These are phyloP conservation scores for Pseudochirops cupreus DNA, from an alignment of 2,797 vertebrate genomes.

Conservation along the genomic window DNA sequence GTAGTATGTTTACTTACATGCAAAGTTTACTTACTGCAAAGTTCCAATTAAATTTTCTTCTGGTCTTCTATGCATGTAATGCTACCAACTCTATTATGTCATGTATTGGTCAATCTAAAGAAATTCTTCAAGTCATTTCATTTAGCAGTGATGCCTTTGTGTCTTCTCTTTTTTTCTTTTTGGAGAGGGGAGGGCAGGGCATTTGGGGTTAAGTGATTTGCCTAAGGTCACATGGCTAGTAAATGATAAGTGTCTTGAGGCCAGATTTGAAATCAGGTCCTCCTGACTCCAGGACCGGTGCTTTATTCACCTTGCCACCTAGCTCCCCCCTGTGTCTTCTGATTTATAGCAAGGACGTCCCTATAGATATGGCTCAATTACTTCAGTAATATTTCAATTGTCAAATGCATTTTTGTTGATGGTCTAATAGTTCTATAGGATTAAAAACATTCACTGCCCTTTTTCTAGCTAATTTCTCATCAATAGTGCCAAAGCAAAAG, in stretches of 20 bases:
- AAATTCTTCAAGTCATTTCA: not conserved
- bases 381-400: not conserved
- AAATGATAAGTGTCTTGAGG: no score
- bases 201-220: no score
- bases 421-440: not conserved
- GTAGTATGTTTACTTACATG: not conserved
- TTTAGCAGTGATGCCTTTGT: not conserved
- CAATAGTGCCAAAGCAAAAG: not conserved
- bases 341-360: not conserved
- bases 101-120: not conserved
- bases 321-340: not conserved
- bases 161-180: not conserved
- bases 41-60: not conserved
- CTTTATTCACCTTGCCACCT: no score
- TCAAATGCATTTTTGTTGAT: not conserved
- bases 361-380: not conserved
- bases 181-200: no score
- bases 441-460: not conserved
- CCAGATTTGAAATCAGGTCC: no score
- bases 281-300: no score
- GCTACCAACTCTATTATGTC: not conserved
- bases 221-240: no score
- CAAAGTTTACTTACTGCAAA: not conserved
- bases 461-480: not conserved
- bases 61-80: not conserved